Base-by-base conservation (phyloP, 2,797 vertebrate genomes). In the Catostomus latipinnis region DNA sequence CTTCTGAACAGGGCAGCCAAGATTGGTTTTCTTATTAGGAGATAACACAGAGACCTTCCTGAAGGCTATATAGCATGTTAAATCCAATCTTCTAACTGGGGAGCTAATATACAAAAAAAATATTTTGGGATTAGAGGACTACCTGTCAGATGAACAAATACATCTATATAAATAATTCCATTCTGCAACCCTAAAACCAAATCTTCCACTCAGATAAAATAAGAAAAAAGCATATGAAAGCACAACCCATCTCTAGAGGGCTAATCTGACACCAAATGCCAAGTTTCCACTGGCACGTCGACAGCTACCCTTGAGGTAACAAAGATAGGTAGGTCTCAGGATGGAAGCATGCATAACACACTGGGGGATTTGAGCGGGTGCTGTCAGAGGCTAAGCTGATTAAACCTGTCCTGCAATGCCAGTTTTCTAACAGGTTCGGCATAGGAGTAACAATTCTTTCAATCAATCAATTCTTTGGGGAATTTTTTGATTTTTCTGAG, bases 251-350 rank as follows among this genome's bases (percentile, higher is more conserved):
- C 62, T 43, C 14, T 11, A 22, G 50, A 49, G 6, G 34, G 34
- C 34, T 34, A 16, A 78, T 50, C 48, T 74, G 52, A 61, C 43
- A n/a, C 75, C 60, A 6, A 49, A 43, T 52, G 67, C 52, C 68
- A 63, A 66, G 69, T 74, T 79, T 71, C 72, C 57, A 74, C 45
- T 74, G 78, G 83, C 73, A 84, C 16, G 46, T 52, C 18, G 60
- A 75, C 46, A 77, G 52, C 76, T 75, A 78, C 74, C 71, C 9
- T 50, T 50, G 34, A 71, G 74, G 57, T 71, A 10, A 53, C 67
- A 71, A 77, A 82, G 82, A 85, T 85, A 75, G 57, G 72, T 60
- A 82, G 81, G 71, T 75, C 74, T 80, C 52, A 71, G 63, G 69
- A 81, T 76, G 72, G 54, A 83, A 72, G 43, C 13, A 58, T n/a